Evolutionary conservation across 2,113 vertebrate species (phyloP).

Genomic region (Coracopsis vasa): DNA sequence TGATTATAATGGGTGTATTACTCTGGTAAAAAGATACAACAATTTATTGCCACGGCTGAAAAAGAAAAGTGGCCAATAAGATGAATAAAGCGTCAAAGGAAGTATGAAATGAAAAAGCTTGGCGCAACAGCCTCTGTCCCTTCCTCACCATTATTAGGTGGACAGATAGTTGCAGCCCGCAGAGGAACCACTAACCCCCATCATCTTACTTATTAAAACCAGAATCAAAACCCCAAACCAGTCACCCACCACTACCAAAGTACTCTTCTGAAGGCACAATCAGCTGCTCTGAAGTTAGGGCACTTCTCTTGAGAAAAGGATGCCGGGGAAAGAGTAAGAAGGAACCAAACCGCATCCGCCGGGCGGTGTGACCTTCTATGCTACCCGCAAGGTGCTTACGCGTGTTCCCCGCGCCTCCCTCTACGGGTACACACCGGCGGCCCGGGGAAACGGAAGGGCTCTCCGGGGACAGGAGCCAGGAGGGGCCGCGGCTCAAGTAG

Average conservation of each 20-base stretch:
- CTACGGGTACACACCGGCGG: accelerated
- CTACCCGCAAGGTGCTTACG: not conserved
- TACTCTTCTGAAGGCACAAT: not conserved
- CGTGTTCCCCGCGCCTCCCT: not conserved
- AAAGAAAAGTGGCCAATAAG: not conserved
- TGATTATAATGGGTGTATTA: not conserved
- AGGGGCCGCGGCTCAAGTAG: not conserved
- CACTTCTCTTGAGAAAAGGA: not conserved
- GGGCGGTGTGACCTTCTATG: not conserved
- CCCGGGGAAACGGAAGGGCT: not conserved
- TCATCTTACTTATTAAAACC: not conserved
- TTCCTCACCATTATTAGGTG: not conserved
- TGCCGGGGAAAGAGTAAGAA: not conserved
- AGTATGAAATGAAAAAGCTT: not conserved
- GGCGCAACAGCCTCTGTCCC: not conserved
- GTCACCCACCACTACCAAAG: not conserved
- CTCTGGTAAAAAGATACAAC: not conserved
- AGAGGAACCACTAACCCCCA: not conserved
- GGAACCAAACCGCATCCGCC: accelerated
- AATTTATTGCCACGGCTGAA: not conserved
- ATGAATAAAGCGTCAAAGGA: not conserved
- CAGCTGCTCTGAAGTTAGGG: not conserved
- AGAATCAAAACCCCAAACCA: not conserved
- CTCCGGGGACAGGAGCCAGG: accelerated
- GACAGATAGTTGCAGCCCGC: not conserved